Evolutionary conservation across 2,797 vertebrate species (phyloP).

Genomic region (Phrynocephalus guinanensis): DNA sequence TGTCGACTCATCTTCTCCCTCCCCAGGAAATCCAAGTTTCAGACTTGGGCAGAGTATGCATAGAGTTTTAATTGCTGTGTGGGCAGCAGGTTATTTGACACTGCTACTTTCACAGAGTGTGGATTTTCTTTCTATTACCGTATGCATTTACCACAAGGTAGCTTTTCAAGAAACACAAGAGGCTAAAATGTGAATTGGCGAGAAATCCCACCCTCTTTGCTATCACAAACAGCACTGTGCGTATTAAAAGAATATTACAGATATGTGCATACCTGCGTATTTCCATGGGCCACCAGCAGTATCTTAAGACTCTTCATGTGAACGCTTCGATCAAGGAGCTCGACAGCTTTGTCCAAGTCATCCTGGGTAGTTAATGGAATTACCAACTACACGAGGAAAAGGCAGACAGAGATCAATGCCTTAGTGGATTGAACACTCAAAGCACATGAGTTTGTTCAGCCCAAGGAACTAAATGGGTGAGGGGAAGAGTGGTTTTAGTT

Average conservation of each 20-base stretch:
- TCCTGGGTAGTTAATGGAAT: slow-evolving; percentile 96
- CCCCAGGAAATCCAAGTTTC: no score
- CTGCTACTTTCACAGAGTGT: no score
- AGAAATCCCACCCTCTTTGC: background rate
- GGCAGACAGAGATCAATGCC: background rate
- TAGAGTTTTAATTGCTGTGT: no score
- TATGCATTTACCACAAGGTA: background rate
- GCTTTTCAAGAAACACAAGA: background rate
- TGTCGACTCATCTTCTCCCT: no score
- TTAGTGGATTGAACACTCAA: background rate
- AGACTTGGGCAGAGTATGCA: no score
- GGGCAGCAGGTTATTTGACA: no score
- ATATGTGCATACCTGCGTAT: slow-evolving; percentile 83
- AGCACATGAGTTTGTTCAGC: background rate
- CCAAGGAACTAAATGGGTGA: background rate
- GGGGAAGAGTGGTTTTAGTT: background rate
- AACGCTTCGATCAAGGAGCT: slow-evolving; percentile 94
- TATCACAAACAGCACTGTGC: background rate
- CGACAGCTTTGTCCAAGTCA: slow-evolving; percentile 96
- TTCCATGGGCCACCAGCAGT: slow-evolving; percentile 90
- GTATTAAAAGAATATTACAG: background rate
- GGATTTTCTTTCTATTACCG: no score
- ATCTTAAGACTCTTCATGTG: slow-evolving; percentile 99
- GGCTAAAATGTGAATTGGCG: background rate
- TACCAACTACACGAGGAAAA: slow-evolving; percentile 83